A percentile compares a stretch with the other conserved stretches of the same genome.
Conservation (phyloP, 2,888 invertebrate species). For the Drosophila lutescens region DNA sequence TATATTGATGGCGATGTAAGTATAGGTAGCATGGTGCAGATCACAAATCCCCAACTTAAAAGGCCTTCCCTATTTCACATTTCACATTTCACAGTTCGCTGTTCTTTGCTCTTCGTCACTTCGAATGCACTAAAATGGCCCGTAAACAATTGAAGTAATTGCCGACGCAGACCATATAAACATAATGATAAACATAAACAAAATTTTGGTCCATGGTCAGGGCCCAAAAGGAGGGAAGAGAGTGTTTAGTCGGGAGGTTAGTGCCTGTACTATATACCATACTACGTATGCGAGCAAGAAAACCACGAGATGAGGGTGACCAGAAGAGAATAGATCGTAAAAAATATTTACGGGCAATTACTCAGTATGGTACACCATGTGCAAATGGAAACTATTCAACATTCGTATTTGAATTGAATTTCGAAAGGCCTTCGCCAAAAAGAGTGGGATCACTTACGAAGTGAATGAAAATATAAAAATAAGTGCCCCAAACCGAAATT, state of each 20-base stretch:
- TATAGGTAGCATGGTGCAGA: not conserved
- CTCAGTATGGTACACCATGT: conserved; percentile 14
- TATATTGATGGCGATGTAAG: not conserved
- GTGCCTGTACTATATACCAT: too few relatives aligned
- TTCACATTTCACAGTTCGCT: not conserved
- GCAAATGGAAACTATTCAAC: conserved; percentile 1
- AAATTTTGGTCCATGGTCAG: not conserved
- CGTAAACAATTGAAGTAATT: conserved; percentile 28
- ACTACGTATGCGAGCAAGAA: not conserved
- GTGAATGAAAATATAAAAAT: conserved; percentile 34
- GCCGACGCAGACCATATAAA: conserved; percentile 32
- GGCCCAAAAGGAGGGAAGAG: not conserved
- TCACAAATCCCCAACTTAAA: conserved; percentile 4
- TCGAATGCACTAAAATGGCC: conserved; percentile 24
- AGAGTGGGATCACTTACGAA: conserved; percentile 9
- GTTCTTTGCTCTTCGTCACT: conserved; percentile 16
- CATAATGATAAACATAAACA: conserved; percentile 32
- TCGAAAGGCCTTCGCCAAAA: not conserved
- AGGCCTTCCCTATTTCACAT: not conserved
- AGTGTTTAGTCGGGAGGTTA: not conserved
- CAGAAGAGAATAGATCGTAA: conserved; percentile 16
- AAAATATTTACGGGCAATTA: conserved; percentile 31
- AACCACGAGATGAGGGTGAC: conserved; percentile 1
- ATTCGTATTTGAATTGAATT: not conserved
- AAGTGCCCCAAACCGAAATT: conserved; percentile 20